Percentiles rank a stretch among this genome's conserved stretches.
phyloP scores from a whole-genome alignment of 2,113 vertebrate genomes.

The Pan troglodytes region NHGRI_mPanTro3-v2.1_pri NC_072408.2:34490001-34490500 shows the following conservation, averaged over 20 bases:
- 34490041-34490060: neutral
- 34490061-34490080: neutral
- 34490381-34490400: neutral
- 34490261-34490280: neutral
- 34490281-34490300: neutral
- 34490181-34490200: neutral
- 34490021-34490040: neutral
- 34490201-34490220: neutral
- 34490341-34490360: neutral
- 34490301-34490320: neutral
- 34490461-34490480: neutral
- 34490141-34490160: neutral
- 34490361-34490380: neutral
- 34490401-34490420: neutral
- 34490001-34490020: neutral
- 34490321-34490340: neutral
- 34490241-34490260: neutral
- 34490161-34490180: neutral
- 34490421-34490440: neutral
- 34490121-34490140: constrained; percentile 4
- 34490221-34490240: neutral
- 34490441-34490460: neutral
- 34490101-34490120: neutral
- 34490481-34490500: neutral
- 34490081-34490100: neutral